phyloP scores from a whole-genome alignment of 2,888 invertebrate species.

The Drosophila cracens region DNA sequence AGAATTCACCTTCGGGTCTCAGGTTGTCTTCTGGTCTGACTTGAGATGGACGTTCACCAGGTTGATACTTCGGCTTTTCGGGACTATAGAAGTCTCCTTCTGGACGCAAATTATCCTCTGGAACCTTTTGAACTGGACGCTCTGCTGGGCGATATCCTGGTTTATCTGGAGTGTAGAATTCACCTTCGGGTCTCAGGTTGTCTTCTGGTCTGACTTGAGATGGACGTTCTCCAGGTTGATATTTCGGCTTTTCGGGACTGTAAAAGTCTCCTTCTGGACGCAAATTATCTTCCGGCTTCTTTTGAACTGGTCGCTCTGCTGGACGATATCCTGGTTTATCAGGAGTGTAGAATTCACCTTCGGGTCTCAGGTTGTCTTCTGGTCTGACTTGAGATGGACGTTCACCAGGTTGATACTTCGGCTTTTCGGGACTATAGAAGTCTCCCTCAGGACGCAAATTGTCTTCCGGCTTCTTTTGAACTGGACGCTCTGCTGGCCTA shows the following conservation, averaged over 20 bases:
- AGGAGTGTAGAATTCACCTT: constrained; percentile 87
- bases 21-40: constrained; percentile 40
- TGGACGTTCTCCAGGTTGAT: constrained; percentile 85
- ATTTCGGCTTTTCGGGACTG: constrained; percentile 83
- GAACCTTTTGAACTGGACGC: constrained; percentile 85
- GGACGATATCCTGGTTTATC: constrained; percentile 78
- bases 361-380: constrained; percentile 82
- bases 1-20: too few species aligned
- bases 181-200: constrained; percentile 85
- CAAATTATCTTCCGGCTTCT: constrained; percentile 87
- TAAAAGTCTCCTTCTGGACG: constrained; percentile 83
- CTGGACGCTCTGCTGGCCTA: constrained; percentile 65
- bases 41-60: constrained; percentile 32
- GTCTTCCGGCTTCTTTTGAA: constrained; percentile 84
- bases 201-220: constrained; percentile 85
- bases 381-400: constrained; percentile 85
- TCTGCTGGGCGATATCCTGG: constrained; percentile 50
- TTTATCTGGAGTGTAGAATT: constrained; percentile 62
- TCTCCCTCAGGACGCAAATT: constrained; percentile 86
- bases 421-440: constrained; percentile 83
- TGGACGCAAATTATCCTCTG: constrained; percentile 85
- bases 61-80: constrained; percentile 44
- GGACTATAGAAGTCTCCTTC: constrained; percentile 85
- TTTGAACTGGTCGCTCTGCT: constrained; percentile 54
- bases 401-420: constrained; percentile 81